Evolutionary conservation across 2,113 vertebrate species (phyloP).

Genomic region (Erinaceus europaeus): DNA sequence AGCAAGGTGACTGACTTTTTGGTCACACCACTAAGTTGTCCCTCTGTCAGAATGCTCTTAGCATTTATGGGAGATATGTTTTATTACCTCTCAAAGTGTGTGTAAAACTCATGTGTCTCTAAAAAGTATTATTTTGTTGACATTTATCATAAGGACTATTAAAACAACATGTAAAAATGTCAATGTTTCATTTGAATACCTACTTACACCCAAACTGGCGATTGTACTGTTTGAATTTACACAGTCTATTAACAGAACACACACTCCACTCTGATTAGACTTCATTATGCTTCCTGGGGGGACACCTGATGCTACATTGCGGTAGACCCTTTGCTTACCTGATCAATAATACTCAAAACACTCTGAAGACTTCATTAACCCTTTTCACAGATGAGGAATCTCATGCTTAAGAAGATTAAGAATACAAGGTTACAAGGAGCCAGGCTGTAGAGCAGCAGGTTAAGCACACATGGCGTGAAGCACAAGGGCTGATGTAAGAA

Average conservation of each 20-base stretch:
- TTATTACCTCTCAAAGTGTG: conserved; percentile 50
- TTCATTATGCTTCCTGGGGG: neutral
- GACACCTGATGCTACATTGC: neutral
- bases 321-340: neutral
- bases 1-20: conserved; percentile 8
- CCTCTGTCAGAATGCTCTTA: conserved; percentile 38
- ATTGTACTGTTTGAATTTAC: neutral
- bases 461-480: no score
- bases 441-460: no score
- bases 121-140: conserved; percentile 66
- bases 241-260: neutral
- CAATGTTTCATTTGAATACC: conserved; percentile 11
- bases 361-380: neutral
- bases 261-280: neutral
- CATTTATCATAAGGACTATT: conserved; percentile 59
- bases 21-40: conserved; percentile 17
- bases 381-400: neutral
- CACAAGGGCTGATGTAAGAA: no score
- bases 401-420: neutral
- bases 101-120: conserved; percentile 62
- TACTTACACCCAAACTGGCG: conserved; percentile 15
- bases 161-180: conserved; percentile 61
- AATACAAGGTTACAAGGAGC: neutral
- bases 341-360: neutral
- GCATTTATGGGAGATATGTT: conserved; percentile 50